Evolutionary conservation across 92 coral and sea anemone species (phyloP).

Genomic region (Zoanthus solanderi): DNA sequence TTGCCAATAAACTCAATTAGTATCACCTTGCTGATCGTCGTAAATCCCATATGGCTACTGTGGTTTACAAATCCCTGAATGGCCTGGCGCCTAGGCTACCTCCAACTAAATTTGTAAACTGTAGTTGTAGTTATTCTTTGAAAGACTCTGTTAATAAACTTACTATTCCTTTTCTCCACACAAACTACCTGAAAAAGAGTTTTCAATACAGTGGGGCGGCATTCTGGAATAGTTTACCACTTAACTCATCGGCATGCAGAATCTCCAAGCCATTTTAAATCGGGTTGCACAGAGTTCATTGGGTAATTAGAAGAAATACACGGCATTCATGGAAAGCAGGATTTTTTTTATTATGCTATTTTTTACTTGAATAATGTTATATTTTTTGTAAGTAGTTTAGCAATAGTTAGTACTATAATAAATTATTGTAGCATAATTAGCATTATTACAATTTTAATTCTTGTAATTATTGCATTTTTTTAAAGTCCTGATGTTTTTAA

Average conservation of each 20-base stretch:
- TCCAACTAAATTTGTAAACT: neutral
- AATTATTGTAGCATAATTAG: too few species aligned
- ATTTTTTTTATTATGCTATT: too few species aligned
- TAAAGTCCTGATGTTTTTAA: too few species aligned
- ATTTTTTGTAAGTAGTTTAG: too few species aligned
- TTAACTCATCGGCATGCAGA: neutral
- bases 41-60: conserved; percentile 7
- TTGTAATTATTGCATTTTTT: too few species aligned
- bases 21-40: neutral
- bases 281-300: neutral
- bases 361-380: too few species aligned
- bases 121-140: neutral
- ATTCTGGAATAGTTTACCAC: neutral
- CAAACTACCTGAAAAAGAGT: conserved; percentile 8
- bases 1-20: neutral
- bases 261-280: neutral
- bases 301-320: neutral
- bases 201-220: neutral
- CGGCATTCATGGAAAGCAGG: neutral
- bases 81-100: neutral
- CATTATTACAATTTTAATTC: too few species aligned
- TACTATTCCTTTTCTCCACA: neutral
- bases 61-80: conserved; percentile 3
- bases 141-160: neutral
- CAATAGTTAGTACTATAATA: too few species aligned